Evolutionary conservation across 2,113 vertebrate genomes (phyloP), one percentile per base, ranked within the genome.

Genomic region (Pungitius pungitius): DNA sequence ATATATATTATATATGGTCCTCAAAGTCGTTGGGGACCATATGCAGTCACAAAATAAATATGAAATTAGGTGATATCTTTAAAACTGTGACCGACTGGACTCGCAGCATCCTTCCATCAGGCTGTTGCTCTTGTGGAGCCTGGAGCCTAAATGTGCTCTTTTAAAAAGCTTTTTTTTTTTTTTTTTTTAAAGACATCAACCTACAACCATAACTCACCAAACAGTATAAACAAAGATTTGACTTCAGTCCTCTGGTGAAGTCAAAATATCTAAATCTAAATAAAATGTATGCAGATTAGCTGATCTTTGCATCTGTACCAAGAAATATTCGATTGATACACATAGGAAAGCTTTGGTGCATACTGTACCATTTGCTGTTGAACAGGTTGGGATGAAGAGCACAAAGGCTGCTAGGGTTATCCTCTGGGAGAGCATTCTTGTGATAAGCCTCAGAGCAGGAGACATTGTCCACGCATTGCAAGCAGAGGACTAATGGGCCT

Each of bases 351-450:
- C 27, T 47, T 33, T 2, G 69, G 4, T 33, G 22, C 13, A 76
- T 86, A 90, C 83, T 81, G 26, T 84, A 92, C 91, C 92, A 68
- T 84, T 64, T 62, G 17, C 4, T 24, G 74, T 27, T 51, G 77
- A 71, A 30, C 72, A 83, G 35, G 78, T 24, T 45, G 75, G 55
- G 57, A 90, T 63, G 43, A 92, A 47, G 57, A 93, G 60, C 75
- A 83, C 39, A 54, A 90, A 27, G 69, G 72, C 77, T 22, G 63
- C 82, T 39, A 81, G 68, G 45, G 80, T 85, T 90, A 85, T 88
- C 85, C 87, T 82, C 47, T 11, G 24, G 62, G 47, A 66, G 73
- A 65, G 57, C 88, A 88, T 91, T 79, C 62, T 85, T 71, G 72
- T 65, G 68, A 78, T 77, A 70, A 84, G 82, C 84, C 64, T 84